Conservation (phyloP, 2,888 invertebrate genomes). For the Drosophila anceps region DNA sequence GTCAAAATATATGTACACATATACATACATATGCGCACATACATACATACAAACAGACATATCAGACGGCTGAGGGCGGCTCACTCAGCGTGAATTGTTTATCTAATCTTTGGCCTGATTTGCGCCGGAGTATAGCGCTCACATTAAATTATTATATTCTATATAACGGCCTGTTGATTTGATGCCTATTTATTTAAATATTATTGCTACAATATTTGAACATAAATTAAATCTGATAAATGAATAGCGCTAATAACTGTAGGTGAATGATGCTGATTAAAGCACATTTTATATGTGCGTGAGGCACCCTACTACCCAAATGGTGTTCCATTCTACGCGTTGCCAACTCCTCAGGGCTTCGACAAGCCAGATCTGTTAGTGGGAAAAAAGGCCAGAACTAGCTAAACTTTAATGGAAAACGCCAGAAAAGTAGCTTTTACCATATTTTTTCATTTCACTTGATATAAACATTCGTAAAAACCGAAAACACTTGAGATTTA, state of each 20-base stretch:
- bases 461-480: no score
- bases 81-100: slow-evolving; percentile 39
- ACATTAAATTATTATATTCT: background rate
- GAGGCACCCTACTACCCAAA: slow-evolving; percentile 39
- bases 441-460: no score
- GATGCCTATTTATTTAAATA: slow-evolving; percentile 14
- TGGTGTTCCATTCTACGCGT: slow-evolving; percentile 26
- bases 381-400: no score
- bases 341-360: no score
- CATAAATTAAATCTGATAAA: background rate
- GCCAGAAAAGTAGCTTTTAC: no score
- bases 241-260: background rate
- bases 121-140: background rate
- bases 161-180: slow-evolving; percentile 3
- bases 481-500: no score
- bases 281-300: slow-evolving; percentile 6
- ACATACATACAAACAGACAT: background rate
- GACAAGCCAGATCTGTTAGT: no score
- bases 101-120: slow-evolving; percentile 49
- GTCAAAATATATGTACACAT: slow-evolving; percentile 31
- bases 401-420: no score
- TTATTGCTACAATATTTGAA: background rate
- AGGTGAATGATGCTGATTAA: background rate
- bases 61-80: slow-evolving; percentile 42
- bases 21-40: background rate